These are phyloP conservation scores for Ladona fulva DNA, from an alignment of 1,140 invertebrate genomes.

Conservation along the genomic window DNA sequence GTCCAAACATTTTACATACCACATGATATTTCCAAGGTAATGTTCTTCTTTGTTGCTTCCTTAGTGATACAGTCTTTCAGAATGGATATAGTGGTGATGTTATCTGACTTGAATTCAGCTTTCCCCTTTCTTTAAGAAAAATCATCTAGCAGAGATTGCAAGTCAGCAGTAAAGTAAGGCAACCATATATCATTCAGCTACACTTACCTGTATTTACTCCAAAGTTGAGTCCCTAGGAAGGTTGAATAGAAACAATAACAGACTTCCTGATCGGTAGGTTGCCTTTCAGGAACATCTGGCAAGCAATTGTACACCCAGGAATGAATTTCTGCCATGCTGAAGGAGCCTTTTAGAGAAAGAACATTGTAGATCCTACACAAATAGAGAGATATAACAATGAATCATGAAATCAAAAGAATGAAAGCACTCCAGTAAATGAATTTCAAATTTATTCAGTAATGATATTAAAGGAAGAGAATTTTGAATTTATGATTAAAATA, in stretches of 20 bases:
- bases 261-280: slow-evolving; percentile 48
- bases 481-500: too few relatives aligned
- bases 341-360: slow-evolving; percentile 61
- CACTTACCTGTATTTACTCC: slow-evolving; percentile 54
- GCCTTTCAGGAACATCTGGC: slow-evolving; percentile 70
- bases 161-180: background rate
- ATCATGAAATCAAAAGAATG: too few relatives aligned
- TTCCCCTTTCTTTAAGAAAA: slow-evolving; percentile 56
- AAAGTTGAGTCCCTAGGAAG: slow-evolving; percentile 58
- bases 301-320: slow-evolving; percentile 70
- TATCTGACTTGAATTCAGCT: slow-evolving; percentile 70
- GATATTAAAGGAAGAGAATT: too few relatives aligned
- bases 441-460: too few relatives aligned
- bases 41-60: slow-evolving; percentile 78
- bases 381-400: too few relatives aligned
- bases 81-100: slow-evolving; percentile 77
- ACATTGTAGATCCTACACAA: slow-evolving; percentile 41
- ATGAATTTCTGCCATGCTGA: slow-evolving; percentile 78
- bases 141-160: too few relatives aligned
- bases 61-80: slow-evolving; percentile 74
- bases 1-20: slow-evolving; percentile 37
- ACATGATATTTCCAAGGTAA: slow-evolving; percentile 58
- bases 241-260: slow-evolving; percentile 57
- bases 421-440: too few relatives aligned
- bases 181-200: too few relatives aligned